Base-by-base conservation (phyloP, 2,888 invertebrate species). In the Leptinotarsa peninsularis region DNA sequence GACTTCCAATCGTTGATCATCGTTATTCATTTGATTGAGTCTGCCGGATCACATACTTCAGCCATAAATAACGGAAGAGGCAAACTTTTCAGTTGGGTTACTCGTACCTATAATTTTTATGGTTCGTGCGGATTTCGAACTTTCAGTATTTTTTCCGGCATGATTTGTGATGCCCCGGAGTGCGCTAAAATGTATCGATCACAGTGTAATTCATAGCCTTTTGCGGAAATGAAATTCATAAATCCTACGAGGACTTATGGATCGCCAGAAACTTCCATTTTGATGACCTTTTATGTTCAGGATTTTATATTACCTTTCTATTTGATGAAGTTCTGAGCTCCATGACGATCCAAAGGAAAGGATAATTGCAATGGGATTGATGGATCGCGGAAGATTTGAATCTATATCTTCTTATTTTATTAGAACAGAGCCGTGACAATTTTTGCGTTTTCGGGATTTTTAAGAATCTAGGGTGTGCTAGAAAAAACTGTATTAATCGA, bases 121-220 rank as follows among this genome's bases (percentile, higher is more conserved):
- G 78, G 79, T 67, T 75, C 72, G 76, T 76, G 68, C 75, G 75
- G 78, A 79, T 79, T 78, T 75, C 77, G 72, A 80, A 80, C 78
- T 81, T 80, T 78, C 79, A 72, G 77, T 77, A 78, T 80, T 80
- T 80, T 81, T 76, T 75, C 78, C 72, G 70, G 49, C 60, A 73
- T 83, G 82, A 83, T 83, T 82, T 83, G 83, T 81, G 79, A 80
- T 74, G 78, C 83, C 81, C 83, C 49, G 13, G 80, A 77, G 83
- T 77, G 76, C 73, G 75, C 79, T 83, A 80, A 79, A 80, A 78
- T 77, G 73, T 78, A 79, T 78, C 77, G 79, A 79, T 79, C 78
- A 75, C 66, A 66, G 52, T 54, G 72, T 77, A 76, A 79, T 78
- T 79, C 79, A 79, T 76, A 72, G 75, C 75, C 76, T 72, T 75